Base-by-base conservation (phyloP, 1,140 invertebrate species). In the Dreissena polymorpha region DNA sequence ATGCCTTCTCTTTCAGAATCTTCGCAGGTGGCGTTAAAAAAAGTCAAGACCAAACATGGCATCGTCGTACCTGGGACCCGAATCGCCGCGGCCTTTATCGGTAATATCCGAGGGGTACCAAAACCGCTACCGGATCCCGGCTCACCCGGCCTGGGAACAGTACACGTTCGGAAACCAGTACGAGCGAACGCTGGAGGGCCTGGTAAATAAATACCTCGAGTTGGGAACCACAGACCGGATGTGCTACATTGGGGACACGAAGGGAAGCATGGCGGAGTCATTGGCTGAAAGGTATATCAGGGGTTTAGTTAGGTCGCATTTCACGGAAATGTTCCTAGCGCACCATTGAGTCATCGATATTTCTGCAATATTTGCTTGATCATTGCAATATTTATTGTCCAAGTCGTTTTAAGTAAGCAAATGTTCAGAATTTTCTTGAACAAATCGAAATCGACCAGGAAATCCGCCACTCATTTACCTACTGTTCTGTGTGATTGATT, bases 21-120 rank as follows among this genome's bases (percentile, higher is more conserved):
- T 39, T 39, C 39, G 39, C 39, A n/a, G 39, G 39, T 8, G 2
- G 39, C 39, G 39, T 5, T 39, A 39, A 39, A 39, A 39, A 60
- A 60, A 3, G 21, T 18, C 39, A 49, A 23, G n/a, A 39, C 39
- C 18, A 71, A 80, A 84, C 16, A 92, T 92, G 91, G 90, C 90
- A 27, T 90, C 89, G 23, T 89, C 88, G 0, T 90, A 88, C 68
- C 84, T 92, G 21, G 91, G 92, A 50, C 92, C 92, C 0, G 92
- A 93, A 77, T 88, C 86, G n/a, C 92, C 91, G 18, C 79, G 87
- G 14, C 92, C 92, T 14, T 86, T 91, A 29, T 51, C 91, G 16
- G 91, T 93, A 0, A 91, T 92, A 63, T 91, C 92, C 0, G 92
- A 93, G 65, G 83, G 86, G 53, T 91, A 89, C 79, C 88, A 89